A percentile compares a stretch with the other conserved stretches of the same genome.
Evolutionary conservation across 2,113 vertebrate species (phyloP).

Genomic region (Gadus macrocephalus): DNA sequence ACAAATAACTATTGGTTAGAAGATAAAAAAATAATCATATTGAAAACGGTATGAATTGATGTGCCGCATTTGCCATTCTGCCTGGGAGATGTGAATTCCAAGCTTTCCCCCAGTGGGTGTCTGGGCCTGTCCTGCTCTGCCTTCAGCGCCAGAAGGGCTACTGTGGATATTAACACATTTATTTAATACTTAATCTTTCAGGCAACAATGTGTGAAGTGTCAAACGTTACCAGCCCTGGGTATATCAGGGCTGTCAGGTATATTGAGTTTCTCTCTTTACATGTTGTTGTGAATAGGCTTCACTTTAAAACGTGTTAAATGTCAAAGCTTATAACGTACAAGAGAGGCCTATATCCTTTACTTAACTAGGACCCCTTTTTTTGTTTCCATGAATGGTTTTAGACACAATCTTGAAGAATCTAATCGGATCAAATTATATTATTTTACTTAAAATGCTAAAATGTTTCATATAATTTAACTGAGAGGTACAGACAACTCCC

Average conservation of each 20-base stretch:
- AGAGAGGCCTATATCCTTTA: no score
- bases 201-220: slow-evolving; percentile 37
- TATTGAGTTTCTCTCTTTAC: background rate
- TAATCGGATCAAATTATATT: no score
- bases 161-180: slow-evolving; percentile 67
- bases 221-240: slow-evolving; percentile 1
- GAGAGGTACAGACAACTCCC: no score
- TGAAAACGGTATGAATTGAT: slow-evolving; percentile 54
- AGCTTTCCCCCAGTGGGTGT: slow-evolving; percentile 71
- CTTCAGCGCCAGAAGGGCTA: slow-evolving; percentile 72
- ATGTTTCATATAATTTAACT: no score
- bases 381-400: no score
- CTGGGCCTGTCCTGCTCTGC: slow-evolving; percentile 73
- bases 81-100: slow-evolving; percentile 85
- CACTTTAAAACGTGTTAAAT: no score
- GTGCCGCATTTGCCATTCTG: slow-evolving; percentile 68
- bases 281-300: background rate
- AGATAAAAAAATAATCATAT: slow-evolving; percentile 25
- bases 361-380: no score
- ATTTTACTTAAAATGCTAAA: no score
- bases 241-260: background rate
- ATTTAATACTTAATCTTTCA: slow-evolving; percentile 49
- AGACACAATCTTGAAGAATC: no score
- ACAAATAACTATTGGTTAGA: no score
- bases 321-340: no score